phyloP scores from a whole-genome alignment of 2,113 vertebrate species.

The Heterotilapia buettikoferi region DNA sequence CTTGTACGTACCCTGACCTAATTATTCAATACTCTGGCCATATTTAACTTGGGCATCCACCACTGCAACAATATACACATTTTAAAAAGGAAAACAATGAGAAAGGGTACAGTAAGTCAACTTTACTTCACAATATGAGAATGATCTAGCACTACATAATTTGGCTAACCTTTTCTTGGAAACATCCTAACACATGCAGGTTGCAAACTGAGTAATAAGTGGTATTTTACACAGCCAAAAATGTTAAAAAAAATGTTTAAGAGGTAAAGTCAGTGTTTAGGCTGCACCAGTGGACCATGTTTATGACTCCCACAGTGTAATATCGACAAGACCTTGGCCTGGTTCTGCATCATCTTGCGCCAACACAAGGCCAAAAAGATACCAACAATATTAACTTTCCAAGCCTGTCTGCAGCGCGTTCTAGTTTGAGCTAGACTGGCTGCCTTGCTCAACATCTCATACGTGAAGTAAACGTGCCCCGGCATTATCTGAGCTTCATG shows the following conservation, averaged over 20 bases:
- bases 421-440: background rate
- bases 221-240: background rate
- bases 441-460: background rate
- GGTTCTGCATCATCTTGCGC: background rate
- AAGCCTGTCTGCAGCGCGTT: background rate
- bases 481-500: background rate
- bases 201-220: background rate
- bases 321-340: slow-evolving; percentile 27
- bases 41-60: background rate
- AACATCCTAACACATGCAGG: background rate
- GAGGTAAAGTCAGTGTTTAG: slow-evolving; percentile 11
- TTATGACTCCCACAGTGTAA: slow-evolving; percentile 13
- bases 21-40: background rate
- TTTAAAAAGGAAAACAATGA: background rate
- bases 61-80: background rate
- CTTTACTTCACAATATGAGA: background rate
- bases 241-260: background rate
- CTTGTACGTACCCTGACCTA: background rate
- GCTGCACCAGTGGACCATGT: slow-evolving; percentile 1
- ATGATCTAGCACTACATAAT: background rate
- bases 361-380: slow-evolving; percentile 19
- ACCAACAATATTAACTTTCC: background rate
- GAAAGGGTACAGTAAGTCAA: background rate
- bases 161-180: background rate
- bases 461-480: background rate